Evolutionary conservation across 2,888 invertebrate genomes (phyloP).

Genomic region (Brachylomia viminalis): DNA sequence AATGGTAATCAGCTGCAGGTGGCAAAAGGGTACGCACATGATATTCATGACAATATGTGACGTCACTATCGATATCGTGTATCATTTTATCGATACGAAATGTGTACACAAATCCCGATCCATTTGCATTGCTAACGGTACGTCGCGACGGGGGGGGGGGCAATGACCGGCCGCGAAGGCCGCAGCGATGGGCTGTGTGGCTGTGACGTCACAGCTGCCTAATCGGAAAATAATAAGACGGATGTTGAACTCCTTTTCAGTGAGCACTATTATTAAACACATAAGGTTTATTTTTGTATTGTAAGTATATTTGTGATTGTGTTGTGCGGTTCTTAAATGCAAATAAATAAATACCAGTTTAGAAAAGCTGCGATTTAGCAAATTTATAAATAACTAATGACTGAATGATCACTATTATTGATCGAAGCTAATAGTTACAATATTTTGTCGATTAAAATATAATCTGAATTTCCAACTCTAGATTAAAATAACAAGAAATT

Average conservation of each 20-base stretch:
- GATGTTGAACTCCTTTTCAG: constrained; percentile 58
- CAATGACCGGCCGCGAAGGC: constrained; percentile 85
- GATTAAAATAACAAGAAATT: constrained; percentile 2
- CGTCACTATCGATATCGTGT: constrained; percentile 32
- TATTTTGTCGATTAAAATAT: constrained; percentile 28
- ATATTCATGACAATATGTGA: constrained; percentile 3
- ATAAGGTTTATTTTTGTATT: constrained; percentile 56
- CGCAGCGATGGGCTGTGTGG: constrained; percentile 73
- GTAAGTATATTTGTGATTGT: too few relatives aligned
- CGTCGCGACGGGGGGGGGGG: constrained; percentile 66
- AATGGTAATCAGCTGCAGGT: background rate
- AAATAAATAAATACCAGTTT: constrained; percentile 37
- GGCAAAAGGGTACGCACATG: background rate
- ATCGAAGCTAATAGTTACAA: too few relatives aligned
- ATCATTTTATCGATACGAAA: constrained; percentile 48
- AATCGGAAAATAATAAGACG: constrained; percentile 67
- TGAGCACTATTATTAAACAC: constrained; percentile 45
- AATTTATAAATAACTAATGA: constrained; percentile 21
- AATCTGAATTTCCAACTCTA: background rate
- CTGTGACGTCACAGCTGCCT: constrained; percentile 78
- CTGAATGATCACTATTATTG: too few relatives aligned
- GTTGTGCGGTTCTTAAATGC: constrained; percentile 41
- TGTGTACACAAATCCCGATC: constrained; percentile 64
- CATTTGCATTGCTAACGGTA: constrained; percentile 81
- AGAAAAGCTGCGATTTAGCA: constrained; percentile 26